These are phyloP conservation scores for Myiozetetes cayanensis DNA, from an alignment of 2,113 vertebrate species.

Conservation along the genomic window DNA sequence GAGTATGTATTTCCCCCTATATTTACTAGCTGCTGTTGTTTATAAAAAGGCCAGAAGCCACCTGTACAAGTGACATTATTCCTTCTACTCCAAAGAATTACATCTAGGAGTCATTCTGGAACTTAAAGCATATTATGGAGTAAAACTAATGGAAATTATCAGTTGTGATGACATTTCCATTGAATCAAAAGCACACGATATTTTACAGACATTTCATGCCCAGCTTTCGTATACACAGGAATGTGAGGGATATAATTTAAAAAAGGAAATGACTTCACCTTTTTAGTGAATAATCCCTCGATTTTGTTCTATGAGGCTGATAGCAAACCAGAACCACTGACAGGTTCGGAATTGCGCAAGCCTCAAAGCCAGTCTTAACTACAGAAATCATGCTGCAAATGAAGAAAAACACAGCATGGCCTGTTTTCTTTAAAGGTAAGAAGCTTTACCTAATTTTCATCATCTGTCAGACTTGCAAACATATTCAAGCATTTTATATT, in stretches of 20 bases:
- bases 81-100: neutral
- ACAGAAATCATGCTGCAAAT: neutral
- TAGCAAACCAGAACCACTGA: constrained; percentile 50
- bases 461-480: neutral
- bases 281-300: neutral
- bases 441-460: neutral
- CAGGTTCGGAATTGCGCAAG: constrained; percentile 35
- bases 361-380: neutral
- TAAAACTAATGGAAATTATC: neutral
- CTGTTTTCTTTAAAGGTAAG: neutral
- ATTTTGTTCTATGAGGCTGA: constrained; percentile 56
- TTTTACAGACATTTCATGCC: neutral
- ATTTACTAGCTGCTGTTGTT: neutral
- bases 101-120: neutral
- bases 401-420: rapidly evolving
- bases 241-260: constrained; percentile 15
- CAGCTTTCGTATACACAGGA: rapidly evolving
- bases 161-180: neutral
- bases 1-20: neutral
- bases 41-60: neutral
- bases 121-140: neutral
- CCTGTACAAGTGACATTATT: neutral
- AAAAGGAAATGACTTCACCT: constrained; percentile 40
- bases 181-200: neutral
- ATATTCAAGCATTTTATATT: neutral